A percentile compares a stretch with the other conserved stretches of the same genome.
These are phyloP conservation scores for Diadumene lineata DNA, from an alignment of 92 coral and sea anemone genomes.

Conservation along the genomic window DNA sequence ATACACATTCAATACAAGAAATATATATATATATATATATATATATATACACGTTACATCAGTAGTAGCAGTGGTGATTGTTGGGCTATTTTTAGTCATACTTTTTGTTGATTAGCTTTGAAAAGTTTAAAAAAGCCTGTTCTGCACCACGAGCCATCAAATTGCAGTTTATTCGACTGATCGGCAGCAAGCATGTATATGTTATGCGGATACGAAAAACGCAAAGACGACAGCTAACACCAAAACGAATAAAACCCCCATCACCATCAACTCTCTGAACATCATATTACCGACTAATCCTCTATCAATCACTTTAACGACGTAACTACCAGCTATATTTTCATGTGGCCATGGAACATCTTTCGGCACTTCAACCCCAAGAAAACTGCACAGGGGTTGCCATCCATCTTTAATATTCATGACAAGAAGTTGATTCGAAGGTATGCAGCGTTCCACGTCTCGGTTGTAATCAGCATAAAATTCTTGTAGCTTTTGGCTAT, in stretches of 20 bases:
- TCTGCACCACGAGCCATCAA: no score
- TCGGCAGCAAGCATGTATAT: no score
- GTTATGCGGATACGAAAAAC: no score
- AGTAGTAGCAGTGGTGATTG: no score
- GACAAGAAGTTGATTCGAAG: not conserved
- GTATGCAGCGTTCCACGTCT: not conserved
- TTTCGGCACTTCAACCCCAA: not conserved
- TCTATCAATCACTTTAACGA: not conserved
- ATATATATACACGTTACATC: no score
- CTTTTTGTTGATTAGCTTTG: no score
- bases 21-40: no score
- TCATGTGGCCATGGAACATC: not conserved
- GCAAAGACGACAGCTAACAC: no score
- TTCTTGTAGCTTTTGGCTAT: not conserved
- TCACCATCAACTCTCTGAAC: not conserved
- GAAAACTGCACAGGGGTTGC: not conserved
- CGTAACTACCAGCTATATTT: not conserved
- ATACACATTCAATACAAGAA: no score
- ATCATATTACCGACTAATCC: not conserved
- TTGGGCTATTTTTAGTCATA: no score
- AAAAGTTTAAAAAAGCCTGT: no score
- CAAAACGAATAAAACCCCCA: not conserved
- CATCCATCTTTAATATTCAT: not conserved
- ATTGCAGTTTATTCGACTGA: no score
- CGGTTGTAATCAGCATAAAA: not conserved